These are phyloP conservation scores for Caenorhabditis tropicalis DNA, from an alignment of 1,140 invertebrate genomes.

Conservation along the genomic window DNA sequence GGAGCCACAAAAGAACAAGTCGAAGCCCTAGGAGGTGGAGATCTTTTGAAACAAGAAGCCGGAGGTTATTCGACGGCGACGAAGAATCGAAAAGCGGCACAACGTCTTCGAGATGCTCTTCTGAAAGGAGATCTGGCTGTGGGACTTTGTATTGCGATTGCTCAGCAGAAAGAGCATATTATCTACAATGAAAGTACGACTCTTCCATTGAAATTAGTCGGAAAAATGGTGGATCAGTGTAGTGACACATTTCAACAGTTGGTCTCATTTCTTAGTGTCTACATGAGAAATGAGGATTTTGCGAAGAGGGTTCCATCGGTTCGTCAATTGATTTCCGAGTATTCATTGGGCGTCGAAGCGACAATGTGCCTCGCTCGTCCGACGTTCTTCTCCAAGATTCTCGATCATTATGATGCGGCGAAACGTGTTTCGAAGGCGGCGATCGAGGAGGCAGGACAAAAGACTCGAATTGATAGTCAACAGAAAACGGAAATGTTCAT, in stretches of 20 bases:
- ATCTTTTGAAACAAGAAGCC: slow-evolving; percentile 89
- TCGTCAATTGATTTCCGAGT: slow-evolving; percentile 86
- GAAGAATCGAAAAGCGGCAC: slow-evolving; percentile 93
- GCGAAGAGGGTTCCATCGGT: slow-evolving; percentile 86
- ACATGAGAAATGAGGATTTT: slow-evolving; percentile 92
- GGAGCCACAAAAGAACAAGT: slow-evolving; percentile 90
- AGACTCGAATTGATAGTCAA: slow-evolving; percentile 16
- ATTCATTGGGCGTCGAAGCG: slow-evolving; percentile 91
- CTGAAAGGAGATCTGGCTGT: slow-evolving; percentile 89
- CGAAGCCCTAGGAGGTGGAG: slow-evolving; percentile 93
- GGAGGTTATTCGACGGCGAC: slow-evolving; percentile 95
- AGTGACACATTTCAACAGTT: slow-evolving; percentile 98
- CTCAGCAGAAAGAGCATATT: slow-evolving; percentile 93
- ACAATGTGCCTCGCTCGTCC: slow-evolving; percentile 90
- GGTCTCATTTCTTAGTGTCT: slow-evolving; percentile 90
- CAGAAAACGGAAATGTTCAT: slow-evolving; percentile 46
- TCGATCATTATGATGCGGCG: slow-evolving; percentile 73
- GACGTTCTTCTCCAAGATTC: slow-evolving; percentile 86
- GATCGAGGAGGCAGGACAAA: slow-evolving; percentile 14
- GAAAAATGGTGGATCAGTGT: slow-evolving; percentile 79
- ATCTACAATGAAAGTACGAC: slow-evolving; percentile 85
- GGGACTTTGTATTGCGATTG: slow-evolving; percentile 84
- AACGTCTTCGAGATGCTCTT: slow-evolving; percentile 92
- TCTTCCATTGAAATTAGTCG: slow-evolving; percentile 84
- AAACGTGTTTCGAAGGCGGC: not conserved